Conservation (phyloP, 2,797 vertebrate genomes). For the Cuculus canorus region DNA sequence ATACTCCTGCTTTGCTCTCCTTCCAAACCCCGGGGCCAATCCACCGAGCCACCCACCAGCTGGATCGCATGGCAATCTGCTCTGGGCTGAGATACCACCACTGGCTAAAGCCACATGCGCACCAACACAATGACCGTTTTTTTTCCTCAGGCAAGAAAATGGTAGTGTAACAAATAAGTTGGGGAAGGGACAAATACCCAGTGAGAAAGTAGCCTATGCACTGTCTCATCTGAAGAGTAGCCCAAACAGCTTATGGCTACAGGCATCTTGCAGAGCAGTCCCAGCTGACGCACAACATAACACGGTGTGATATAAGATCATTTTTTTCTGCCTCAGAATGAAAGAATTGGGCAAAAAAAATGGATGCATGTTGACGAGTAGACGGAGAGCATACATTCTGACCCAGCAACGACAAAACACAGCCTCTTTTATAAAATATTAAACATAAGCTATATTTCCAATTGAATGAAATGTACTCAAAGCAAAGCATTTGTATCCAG, state of each 20-base stretch:
- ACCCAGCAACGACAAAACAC: not conserved
- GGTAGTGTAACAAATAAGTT: not conserved
- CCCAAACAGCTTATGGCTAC: not conserved
- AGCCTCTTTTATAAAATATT: not conserved
- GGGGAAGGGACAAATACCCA: not conserved
- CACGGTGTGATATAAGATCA: not conserved
- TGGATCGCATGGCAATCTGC: not conserved
- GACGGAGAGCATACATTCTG: not conserved
- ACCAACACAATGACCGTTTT: not conserved
- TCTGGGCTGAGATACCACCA: not conserved
- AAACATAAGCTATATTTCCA: slow-evolving; percentile 3
- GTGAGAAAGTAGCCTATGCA: not conserved
- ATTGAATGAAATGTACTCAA: not conserved
- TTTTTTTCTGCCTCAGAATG: not conserved
- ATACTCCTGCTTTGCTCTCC: not conserved
- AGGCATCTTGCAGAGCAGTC: not conserved
- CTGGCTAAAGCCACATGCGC: not conserved
- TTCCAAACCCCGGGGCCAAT: not conserved
- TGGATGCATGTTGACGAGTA: not conserved
- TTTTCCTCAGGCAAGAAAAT: not conserved
- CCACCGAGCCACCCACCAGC: not conserved
- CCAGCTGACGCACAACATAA: not conserved
- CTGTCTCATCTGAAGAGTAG: not conserved
- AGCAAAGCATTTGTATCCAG: not conserved
- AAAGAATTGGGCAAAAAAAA: not conserved